phyloP scores from a whole-genome alignment of 2,113 vertebrate genomes.

The Protobothrops mucrosquamatus region DNA sequence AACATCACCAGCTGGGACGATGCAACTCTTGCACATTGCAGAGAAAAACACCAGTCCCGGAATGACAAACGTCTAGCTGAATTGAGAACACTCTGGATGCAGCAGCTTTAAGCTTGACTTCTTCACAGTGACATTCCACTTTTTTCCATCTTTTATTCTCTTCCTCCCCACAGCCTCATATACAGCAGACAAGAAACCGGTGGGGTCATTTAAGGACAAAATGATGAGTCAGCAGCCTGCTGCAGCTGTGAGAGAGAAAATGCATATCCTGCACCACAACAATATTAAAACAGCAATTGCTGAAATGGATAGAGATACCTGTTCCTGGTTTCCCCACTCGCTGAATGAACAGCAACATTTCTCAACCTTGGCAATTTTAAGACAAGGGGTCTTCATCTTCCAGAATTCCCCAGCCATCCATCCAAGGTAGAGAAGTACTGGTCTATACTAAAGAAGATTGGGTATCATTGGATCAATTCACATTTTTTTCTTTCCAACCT shows the following conservation, averaged over 20 bases:
- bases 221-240: background rate
- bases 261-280: background rate
- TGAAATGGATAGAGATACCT: background rate
- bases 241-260: background rate
- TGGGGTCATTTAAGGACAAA: rapidly evolving
- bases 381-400: background rate
- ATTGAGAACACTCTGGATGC: background rate
- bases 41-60: background rate
- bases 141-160: background rate
- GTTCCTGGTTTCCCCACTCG: rapidly evolving
- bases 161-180: background rate
- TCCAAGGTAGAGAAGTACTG: background rate
- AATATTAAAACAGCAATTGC: background rate
- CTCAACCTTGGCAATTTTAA: background rate
- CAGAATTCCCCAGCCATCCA: background rate
- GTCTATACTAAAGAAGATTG: background rate
- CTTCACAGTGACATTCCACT: rapidly evolving
- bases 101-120: background rate
- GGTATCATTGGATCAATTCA: too few relatives aligned
- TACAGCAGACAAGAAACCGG: background rate
- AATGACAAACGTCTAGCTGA: background rate
- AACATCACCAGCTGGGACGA: background rate
- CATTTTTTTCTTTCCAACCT: too few relatives aligned
- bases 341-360: background rate
- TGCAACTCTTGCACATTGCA: background rate